phyloP scores from a whole-genome alignment of 2,113 vertebrate genomes.

The Sterrhoptilus dennistouni region DNA sequence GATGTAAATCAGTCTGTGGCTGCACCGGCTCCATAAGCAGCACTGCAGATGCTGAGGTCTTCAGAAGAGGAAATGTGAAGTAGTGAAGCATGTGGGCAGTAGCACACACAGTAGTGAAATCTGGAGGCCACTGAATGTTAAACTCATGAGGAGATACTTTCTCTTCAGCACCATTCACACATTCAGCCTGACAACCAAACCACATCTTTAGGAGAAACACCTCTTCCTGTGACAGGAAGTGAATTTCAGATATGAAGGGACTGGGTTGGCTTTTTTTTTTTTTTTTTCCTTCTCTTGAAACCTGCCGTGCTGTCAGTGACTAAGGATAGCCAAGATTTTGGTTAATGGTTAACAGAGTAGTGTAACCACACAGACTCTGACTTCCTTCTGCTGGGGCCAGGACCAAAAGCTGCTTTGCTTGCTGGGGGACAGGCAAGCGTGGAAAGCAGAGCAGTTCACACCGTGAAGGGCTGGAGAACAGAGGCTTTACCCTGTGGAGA shows the following conservation, averaged over 20 bases:
- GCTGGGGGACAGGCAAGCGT: neutral
- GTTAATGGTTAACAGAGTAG: slow-evolving; percentile 63
- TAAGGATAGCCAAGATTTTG: neutral
- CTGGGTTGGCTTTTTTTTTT: neutral
- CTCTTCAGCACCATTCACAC: rapidly evolving
- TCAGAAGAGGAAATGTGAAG: neutral
- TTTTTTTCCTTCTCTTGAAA: neutral
- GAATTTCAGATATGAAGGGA: neutral
- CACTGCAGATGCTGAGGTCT: neutral
- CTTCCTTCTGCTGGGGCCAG: neutral
- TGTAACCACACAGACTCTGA: neutral
- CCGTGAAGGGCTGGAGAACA: rapidly evolving
- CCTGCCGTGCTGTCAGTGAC: neutral
- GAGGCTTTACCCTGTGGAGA: neutral
- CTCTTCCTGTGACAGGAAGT: neutral
- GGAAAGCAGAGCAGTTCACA: neutral
- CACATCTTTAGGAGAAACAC: neutral
- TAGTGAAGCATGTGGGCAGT: neutral
- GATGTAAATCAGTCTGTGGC: neutral
- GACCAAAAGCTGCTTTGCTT: neutral
- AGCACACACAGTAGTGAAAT: neutral
- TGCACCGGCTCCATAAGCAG: neutral
- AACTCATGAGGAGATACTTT: neutral
- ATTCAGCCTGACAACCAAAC: neutral
- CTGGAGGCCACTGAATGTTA: neutral